Evolutionary conservation across 2,797 vertebrate species (phyloP), one percentile per base, ranked within the genome.

Genomic region (Hyperoplus immaculatus): DNA sequence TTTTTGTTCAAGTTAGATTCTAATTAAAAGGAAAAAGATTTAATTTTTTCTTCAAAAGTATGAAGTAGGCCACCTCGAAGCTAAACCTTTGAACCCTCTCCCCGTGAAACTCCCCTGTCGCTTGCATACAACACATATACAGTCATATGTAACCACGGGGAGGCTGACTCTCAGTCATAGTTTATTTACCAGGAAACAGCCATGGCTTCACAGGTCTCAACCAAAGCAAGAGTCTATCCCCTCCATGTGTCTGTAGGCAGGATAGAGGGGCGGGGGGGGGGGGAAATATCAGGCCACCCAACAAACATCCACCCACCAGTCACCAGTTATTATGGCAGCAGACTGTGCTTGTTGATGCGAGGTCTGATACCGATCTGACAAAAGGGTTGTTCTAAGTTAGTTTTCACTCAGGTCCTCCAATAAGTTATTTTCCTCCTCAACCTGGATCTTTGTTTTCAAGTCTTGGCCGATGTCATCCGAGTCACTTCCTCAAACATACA

Each of bases 131-230:
- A 43, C 42, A 78, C 65, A 50, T 57, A 76, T 62, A 68, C 69
- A 60, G 58, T 58, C 21, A 61, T 49, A 65, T 13, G 11, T 50
- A 63, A 72, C 43, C 16, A 36, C 45, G 56, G 1, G 39, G n/a
- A 36, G 16, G n/a, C 15, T 47, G 57, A 56, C 63, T 78, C 69
- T 77, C 68, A 49, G 75, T 62, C 3, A 0, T 45, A 18, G 90
- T 90, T 89, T 93, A 87, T 92, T 93, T 93, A 89, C 71, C 88
- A 88, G 87, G 88, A 92, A 88, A 66, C 84, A 77, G 64, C 42
- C 50, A 4, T 29, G 71, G 61, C 70, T 82, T 82, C 75, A 72
- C 63, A 71, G 77, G 76, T 71, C 75, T 82, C 36, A 68, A 64
- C 72, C 59, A 69, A 73, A 89, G 76, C 75, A 83, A 38, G 57